phyloP scores from a whole-genome alignment of 2,113 vertebrate genomes.

The Hippocampus zosterae region DNA sequence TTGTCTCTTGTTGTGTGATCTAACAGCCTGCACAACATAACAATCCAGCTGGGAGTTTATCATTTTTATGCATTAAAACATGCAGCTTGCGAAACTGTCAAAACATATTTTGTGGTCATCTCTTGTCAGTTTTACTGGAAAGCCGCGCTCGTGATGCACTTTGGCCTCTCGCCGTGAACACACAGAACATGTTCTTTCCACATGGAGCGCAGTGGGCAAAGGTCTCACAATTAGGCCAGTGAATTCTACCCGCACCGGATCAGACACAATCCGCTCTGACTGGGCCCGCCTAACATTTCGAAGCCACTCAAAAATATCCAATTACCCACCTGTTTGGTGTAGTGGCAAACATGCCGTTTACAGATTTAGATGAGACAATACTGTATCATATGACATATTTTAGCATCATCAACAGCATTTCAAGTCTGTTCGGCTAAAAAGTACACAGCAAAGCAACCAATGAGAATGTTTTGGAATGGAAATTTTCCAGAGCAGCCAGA shows the following conservation, averaged over 20 bases:
- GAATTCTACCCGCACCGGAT: slow-evolving; percentile 21
- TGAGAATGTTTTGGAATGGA: neutral
- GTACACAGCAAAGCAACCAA: neutral
- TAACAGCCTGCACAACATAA: neutral
- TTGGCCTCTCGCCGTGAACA: slow-evolving; percentile 30
- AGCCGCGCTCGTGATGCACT: slow-evolving; percentile 14
- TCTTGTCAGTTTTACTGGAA: slow-evolving; percentile 16
- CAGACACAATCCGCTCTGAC: neutral
- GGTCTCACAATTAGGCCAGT: slow-evolving; percentile 51
- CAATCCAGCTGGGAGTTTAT: slow-evolving; percentile 1
- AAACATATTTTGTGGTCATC: neutral
- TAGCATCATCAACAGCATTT: neutral
- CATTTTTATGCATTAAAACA: slow-evolving; percentile 19
- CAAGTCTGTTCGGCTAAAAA: neutral
- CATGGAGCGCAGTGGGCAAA: slow-evolving; percentile 37
- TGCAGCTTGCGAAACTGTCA: slow-evolving; percentile 6
- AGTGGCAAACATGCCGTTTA: neutral
- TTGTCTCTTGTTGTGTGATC: slow-evolving; percentile 12
- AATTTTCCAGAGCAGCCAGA: neutral
- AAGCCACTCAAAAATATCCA: neutral
- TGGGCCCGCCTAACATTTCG: neutral
- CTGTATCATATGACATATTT: neutral
- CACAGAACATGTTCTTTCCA: slow-evolving; percentile 39
- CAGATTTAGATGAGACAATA: neutral
- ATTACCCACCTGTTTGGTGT: neutral